Evolutionary conservation across 2,888 invertebrate species (phyloP).

Genomic region (Gasteruption jaculator): DNA sequence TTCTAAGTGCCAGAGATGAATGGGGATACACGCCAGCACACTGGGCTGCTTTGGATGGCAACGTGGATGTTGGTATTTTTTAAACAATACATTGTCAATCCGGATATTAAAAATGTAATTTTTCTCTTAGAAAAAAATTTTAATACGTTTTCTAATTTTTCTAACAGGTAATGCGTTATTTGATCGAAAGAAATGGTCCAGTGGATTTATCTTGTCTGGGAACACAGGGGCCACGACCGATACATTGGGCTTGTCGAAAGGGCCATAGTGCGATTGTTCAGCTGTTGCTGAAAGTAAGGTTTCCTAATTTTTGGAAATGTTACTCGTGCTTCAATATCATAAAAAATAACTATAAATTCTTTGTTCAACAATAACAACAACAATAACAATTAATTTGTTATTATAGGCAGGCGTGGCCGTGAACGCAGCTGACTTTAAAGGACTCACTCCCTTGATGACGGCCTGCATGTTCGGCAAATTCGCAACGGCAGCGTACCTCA

Average conservation of each 20-base stretch:
- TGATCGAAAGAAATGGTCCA: slow-evolving; percentile 78
- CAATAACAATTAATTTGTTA: slow-evolving; percentile 3
- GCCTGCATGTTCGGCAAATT: slow-evolving; percentile 92
- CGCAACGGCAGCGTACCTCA: slow-evolving; percentile 82
- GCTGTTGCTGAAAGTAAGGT: slow-evolving; percentile 54
- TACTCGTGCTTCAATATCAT: too few species aligned
- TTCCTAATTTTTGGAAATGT: background rate
- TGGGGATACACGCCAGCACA: slow-evolving; percentile 93
- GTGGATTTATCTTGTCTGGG: slow-evolving; percentile 83
- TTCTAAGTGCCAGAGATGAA: slow-evolving; percentile 75
- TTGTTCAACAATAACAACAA: background rate
- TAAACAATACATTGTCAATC: too few species aligned
- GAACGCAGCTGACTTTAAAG: slow-evolving; percentile 86
- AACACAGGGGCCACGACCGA: slow-evolving; percentile 84
- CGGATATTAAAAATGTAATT: background rate
- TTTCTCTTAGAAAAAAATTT: background rate
- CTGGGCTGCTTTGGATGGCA: slow-evolving; percentile 87
- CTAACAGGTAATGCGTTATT: slow-evolving; percentile 68
- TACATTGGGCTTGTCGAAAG: slow-evolving; percentile 92
- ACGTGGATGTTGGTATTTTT: slow-evolving; percentile 64
- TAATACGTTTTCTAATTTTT: slow-evolving; percentile 3
- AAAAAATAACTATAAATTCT: background rate
- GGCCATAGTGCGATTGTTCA: slow-evolving; percentile 89
- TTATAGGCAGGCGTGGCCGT: slow-evolving; percentile 81
- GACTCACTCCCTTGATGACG: slow-evolving; percentile 83